A percentile compares a stretch with the other conserved stretches of the same genome.
phyloP scores from a whole-genome alignment of 2,797 vertebrate genomes.

The Gymnoscopelus microlampas region DNA sequence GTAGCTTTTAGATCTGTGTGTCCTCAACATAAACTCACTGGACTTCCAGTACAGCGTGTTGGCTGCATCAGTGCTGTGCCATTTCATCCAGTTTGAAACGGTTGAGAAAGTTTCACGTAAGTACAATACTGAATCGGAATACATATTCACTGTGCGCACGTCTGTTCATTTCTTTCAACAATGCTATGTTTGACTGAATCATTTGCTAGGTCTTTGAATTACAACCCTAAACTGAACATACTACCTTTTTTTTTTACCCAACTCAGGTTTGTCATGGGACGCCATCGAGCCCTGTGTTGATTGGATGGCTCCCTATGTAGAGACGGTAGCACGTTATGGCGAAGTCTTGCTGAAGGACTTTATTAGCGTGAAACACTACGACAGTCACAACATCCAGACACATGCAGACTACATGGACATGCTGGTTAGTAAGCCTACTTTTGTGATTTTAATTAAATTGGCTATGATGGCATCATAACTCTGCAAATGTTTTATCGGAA shows the following conservation, averaged over 20 bases:
- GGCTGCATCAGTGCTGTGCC: slow-evolving; percentile 86
- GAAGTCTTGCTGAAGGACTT: slow-evolving; percentile 81
- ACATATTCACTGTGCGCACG: not conserved
- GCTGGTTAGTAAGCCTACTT: slow-evolving; percentile 80
- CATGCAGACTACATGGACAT: slow-evolving; percentile 87
- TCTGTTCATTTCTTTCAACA: not conserved
- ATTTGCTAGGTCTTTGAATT: not conserved
- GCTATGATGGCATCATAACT: not conserved
- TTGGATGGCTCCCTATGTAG: slow-evolving; percentile 88
- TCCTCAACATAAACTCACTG: slow-evolving; percentile 86
- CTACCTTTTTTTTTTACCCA: not conserved
- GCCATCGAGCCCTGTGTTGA: slow-evolving; percentile 82
- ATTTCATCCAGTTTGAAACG: slow-evolving; percentile 83
- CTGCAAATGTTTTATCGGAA: not conserved
- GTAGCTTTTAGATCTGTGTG: slow-evolving; percentile 91
- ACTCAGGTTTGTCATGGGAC: slow-evolving; percentile 84
- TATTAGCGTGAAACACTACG: slow-evolving; percentile 80
- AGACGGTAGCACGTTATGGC: slow-evolving; percentile 64
- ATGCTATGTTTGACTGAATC: too few species aligned
- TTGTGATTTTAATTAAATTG: not conserved
- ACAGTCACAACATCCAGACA: slow-evolving; percentile 89
- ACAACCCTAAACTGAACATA: not conserved
- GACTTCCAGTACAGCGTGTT: slow-evolving; percentile 88
- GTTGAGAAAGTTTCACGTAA: slow-evolving; percentile 87
- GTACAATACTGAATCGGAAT: not conserved